Conservation (phyloP, 2,113 vertebrate species). For the Dipodomys spectabilis region DNA sequence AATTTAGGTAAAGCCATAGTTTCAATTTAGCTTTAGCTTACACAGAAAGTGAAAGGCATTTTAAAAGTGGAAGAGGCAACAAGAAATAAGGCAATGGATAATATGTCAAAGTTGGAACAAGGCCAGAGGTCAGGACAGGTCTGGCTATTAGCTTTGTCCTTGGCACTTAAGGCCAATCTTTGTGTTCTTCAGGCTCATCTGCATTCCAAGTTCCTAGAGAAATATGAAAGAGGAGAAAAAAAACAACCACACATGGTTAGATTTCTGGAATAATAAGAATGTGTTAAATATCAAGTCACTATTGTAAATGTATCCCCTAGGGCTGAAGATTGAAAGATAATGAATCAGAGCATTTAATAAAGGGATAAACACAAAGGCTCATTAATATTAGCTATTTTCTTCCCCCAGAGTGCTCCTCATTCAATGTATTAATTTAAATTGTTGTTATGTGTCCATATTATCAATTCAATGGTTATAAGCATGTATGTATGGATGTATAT, state of each 20-base stretch:
- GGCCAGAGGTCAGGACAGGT: conserved; percentile 66
- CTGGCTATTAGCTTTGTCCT: conserved; percentile 79
- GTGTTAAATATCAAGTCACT: conserved; percentile 3
- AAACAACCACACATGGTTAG: conserved; percentile 32
- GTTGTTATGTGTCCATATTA: background rate
- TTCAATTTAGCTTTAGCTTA: conserved; percentile 73
- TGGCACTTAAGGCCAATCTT: conserved; percentile 68
- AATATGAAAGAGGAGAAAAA: background rate
- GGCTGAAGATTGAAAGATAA: background rate
- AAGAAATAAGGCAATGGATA: conserved; percentile 77
- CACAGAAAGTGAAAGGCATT: conserved; percentile 69
- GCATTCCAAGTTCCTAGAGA: conserved; percentile 72
- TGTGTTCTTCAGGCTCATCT: conserved; percentile 50
- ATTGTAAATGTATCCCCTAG: conserved; percentile 5
- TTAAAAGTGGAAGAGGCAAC: conserved; percentile 64
- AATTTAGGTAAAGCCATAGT: conserved; percentile 76
- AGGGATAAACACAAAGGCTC: background rate
- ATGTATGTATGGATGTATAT: no score
- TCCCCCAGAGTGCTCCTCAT: background rate
- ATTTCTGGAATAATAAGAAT: background rate
- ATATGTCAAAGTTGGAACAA: conserved; percentile 76
- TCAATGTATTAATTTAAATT: background rate
- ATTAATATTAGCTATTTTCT: background rate
- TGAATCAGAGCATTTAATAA: background rate
- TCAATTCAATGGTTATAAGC: background rate